phyloP scores from a whole-genome alignment of 1,140 invertebrate genomes.

The Drosophila subpulchrella region DNA sequence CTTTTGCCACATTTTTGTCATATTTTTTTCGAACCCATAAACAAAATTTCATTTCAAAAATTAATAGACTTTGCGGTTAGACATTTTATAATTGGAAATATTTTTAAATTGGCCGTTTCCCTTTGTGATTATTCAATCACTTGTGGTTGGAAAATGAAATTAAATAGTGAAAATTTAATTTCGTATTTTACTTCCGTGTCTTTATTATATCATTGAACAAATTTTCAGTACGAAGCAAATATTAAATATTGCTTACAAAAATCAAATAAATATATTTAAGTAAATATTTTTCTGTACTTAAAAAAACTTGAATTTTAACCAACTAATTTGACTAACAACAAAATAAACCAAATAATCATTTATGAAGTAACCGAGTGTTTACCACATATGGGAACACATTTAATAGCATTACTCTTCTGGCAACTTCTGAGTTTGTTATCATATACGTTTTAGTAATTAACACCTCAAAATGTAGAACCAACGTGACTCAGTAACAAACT shows the following conservation, averaged over 20 bases:
- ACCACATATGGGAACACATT: conserved; percentile 4
- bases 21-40: background rate
- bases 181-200: background rate
- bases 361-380: background rate
- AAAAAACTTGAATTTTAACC: too few species aligned
- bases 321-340: background rate
- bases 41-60: conserved; percentile 9
- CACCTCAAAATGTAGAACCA: conserved; percentile 43
- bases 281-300: too few species aligned
- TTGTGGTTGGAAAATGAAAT: conserved; percentile 5
- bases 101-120: conserved; percentile 2
- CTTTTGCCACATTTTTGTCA: background rate
- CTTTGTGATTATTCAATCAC: conserved; percentile 1
- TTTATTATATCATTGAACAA: background rate
- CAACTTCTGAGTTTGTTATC: conserved; percentile 5
- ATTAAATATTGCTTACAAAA: background rate
- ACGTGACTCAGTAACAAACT: conserved; percentile 29
- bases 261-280: too few species aligned
- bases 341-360: background rate
- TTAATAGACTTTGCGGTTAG: conserved; percentile 10
- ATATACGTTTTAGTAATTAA: conserved; percentile 52
- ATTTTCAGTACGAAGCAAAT: background rate
- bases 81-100: conserved; percentile 22
- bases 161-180: background rate
- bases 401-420: conserved; percentile 13